phyloP scores from a whole-genome alignment of 2,888 invertebrate genomes.

The Nipponacmea schrenckii region DNA sequence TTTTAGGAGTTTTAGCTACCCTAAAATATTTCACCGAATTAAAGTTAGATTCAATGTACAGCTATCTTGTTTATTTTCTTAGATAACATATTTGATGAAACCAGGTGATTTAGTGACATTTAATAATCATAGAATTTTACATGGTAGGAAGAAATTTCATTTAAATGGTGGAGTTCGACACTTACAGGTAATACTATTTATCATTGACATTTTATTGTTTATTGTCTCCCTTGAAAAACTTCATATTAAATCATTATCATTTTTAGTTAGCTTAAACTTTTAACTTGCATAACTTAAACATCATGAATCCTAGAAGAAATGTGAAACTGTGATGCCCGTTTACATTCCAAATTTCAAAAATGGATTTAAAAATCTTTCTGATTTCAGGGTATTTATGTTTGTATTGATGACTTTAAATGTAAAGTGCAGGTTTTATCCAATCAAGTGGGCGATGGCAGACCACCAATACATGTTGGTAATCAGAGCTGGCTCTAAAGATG shows the following conservation, averaged over 20 bases:
- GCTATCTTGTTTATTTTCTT: conserved; percentile 15
- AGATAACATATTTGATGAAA: conserved; percentile 45
- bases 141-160: conserved; percentile 49
- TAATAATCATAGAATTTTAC: conserved; percentile 61
- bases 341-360: no score
- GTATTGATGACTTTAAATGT: conserved; percentile 63
- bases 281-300: background rate
- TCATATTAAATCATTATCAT: background rate
- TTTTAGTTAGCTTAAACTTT: background rate
- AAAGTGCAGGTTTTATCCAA: conserved; percentile 39
- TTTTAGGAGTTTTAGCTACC: no score
- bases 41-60: no score
- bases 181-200: conserved; percentile 45
- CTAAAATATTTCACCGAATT: no score
- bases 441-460: conserved; percentile 28
- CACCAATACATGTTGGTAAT: conserved; percentile 43
- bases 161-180: conserved; percentile 58
- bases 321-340: no score
- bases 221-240: background rate
- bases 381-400: conserved; percentile 60
- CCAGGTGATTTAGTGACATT: conserved; percentile 58
- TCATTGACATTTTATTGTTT: background rate
- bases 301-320: no score
- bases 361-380: no score
- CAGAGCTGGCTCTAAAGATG: conserved; percentile 33